These are phyloP conservation scores for Zapornia atra DNA, from an alignment of 2,113 vertebrate species.

Conservation along the genomic window DNA sequence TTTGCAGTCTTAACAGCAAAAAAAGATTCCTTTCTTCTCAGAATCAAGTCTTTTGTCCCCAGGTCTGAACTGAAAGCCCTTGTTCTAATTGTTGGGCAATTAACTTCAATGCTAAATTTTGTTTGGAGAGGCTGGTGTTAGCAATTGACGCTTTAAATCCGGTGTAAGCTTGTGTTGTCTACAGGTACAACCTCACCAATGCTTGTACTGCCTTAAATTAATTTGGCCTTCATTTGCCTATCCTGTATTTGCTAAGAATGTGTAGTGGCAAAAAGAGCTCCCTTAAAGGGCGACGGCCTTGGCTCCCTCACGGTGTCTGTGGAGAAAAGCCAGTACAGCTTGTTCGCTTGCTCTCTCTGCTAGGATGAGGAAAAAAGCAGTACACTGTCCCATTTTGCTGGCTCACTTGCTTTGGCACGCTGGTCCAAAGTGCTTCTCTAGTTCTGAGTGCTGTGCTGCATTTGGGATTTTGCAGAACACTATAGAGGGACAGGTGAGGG, in stretches of 20 bases:
- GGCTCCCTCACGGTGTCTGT: neutral
- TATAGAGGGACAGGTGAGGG: neutral
- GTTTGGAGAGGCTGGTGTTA: neutral
- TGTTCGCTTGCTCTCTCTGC: neutral
- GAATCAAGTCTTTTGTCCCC: neutral
- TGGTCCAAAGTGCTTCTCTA: neutral
- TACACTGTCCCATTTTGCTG: neutral
- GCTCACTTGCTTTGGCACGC: accelerated
- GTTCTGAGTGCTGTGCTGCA: neutral
- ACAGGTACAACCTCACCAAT: neutral
- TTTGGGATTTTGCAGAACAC: neutral
- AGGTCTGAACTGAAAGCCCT: neutral
- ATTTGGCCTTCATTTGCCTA: neutral
- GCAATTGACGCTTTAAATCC: neutral
- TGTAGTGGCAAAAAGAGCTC: neutral
- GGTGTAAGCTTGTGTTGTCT: neutral
- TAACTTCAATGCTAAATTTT: neutral
- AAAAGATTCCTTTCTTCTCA: neutral
- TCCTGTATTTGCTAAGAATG: neutral
- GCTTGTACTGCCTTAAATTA: neutral
- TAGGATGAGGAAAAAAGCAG: neutral
- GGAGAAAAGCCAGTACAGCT: neutral
- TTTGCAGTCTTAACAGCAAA: neutral
- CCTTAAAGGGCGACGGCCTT: neutral
- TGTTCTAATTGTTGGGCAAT: neutral